These are phyloP conservation scores for Asbolus verrucosus DNA, from an alignment of 1,140 invertebrate species.

Conservation along the genomic window DNA sequence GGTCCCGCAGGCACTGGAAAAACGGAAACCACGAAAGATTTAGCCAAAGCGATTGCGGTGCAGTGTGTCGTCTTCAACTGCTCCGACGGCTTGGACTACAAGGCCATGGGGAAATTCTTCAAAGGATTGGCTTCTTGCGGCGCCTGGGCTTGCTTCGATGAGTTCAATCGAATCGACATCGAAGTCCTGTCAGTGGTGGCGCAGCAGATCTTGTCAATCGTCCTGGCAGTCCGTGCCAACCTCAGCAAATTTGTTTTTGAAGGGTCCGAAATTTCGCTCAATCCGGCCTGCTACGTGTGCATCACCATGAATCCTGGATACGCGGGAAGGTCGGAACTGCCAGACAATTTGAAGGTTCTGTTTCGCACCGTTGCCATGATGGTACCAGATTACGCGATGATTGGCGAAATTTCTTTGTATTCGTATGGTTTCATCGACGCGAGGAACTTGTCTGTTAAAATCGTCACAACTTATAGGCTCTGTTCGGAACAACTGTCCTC, in stretches of 20 bases:
- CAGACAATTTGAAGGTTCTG: slow-evolving; percentile 90
- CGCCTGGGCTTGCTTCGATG: slow-evolving; percentile 95
- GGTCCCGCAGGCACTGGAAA: slow-evolving; percentile 83
- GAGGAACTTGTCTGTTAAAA: slow-evolving; percentile 84
- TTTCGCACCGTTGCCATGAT: slow-evolving; percentile 96
- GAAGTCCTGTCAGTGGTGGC: slow-evolving; percentile 88
- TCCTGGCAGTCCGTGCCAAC: slow-evolving; percentile 82
- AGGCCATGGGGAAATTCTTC: slow-evolving; percentile 78
- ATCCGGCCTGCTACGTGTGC: slow-evolving; percentile 87
- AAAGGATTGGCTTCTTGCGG: slow-evolving; percentile 78
- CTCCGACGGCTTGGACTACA: slow-evolving; percentile 79
- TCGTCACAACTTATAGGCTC: slow-evolving; percentile 88
- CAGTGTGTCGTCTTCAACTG: slow-evolving; percentile 85
- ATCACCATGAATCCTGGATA: slow-evolving; percentile 97
- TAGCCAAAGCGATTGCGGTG: slow-evolving; percentile 80
- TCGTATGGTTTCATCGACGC: slow-evolving; percentile 90
- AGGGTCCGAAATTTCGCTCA: slow-evolving; percentile 83
- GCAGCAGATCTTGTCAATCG: slow-evolving; percentile 85
- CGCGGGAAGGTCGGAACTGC: slow-evolving; percentile 86
- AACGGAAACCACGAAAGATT: slow-evolving; percentile 81
- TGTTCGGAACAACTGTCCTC: slow-evolving; percentile 92
- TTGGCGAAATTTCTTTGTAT: slow-evolving; percentile 91
- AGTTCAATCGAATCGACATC: slow-evolving; percentile 94
- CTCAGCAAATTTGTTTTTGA: slow-evolving; percentile 84
- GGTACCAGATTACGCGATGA: slow-evolving; percentile 93